Conservation (phyloP, 2,888 invertebrate genomes). For the Calliphora vomitoria region DNA sequence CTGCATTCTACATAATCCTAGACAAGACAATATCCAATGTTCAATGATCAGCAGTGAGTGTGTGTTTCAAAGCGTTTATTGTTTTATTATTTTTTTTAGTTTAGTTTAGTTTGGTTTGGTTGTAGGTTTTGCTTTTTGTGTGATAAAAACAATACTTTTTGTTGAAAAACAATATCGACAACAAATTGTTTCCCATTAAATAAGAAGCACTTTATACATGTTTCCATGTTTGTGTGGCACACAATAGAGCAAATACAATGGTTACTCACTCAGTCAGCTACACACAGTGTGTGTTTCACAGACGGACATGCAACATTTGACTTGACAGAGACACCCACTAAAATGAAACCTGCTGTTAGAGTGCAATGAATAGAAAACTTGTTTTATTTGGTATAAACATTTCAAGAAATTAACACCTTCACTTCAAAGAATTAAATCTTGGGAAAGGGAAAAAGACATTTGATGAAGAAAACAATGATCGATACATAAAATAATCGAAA, state of each 20-base stretch:
- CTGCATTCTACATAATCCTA: neutral
- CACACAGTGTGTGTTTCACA: neutral
- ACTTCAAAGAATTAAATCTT: neutral
- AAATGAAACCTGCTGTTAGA: conserved; percentile 33
- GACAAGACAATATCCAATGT: neutral
- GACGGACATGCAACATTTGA: conserved; percentile 19
- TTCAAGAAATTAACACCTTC: conserved; percentile 46
- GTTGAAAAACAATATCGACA: conserved; percentile 27
- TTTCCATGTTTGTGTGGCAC: neutral
- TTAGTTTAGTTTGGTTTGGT: neutral
- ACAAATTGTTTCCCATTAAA: conserved; percentile 50
- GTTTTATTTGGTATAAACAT: conserved; percentile 27
- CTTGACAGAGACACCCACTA: conserved; percentile 17
- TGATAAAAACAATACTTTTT: conserved; percentile 14
- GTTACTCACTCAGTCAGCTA: conserved; percentile 10
- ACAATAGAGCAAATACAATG: neutral
- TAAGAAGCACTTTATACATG: conserved; percentile 12
- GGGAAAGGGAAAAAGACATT: neutral
- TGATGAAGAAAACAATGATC: neutral
- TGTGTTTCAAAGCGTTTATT: neutral
- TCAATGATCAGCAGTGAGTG: conserved; percentile 2
- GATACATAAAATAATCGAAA: neutral
- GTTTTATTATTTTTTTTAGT: neutral
- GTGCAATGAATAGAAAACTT: conserved; percentile 19
- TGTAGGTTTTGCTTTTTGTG: conserved; percentile 6